A percentile compares a stretch with the other conserved stretches of the same genome.
phyloP scores from a whole-genome alignment of 35 echinoderm and acorn worm species.

The Patiria miniata region DNA sequence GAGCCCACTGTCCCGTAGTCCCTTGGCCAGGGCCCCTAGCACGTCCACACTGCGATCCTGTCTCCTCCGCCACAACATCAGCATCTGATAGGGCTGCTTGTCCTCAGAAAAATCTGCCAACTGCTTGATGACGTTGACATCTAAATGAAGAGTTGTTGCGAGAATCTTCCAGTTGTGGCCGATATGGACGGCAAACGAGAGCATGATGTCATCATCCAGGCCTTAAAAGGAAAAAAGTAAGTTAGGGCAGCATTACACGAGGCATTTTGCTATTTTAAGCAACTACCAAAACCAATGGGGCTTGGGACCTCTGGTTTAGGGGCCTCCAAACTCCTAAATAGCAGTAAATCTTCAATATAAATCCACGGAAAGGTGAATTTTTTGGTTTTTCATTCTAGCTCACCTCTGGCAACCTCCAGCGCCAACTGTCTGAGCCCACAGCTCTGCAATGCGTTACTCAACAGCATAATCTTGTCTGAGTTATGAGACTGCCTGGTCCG shows the following conservation, averaged over 20 bases:
- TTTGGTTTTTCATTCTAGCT: background rate
- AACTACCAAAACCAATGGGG: no score
- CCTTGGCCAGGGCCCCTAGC: conserved; percentile 15
- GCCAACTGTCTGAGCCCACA: conserved; percentile 20
- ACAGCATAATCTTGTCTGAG: conserved; percentile 17
- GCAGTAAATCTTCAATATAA: no score
- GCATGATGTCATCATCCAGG: conserved; percentile 23
- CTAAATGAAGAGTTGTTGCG: background rate
- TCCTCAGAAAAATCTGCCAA: background rate
- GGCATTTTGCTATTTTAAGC: background rate
- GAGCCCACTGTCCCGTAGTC: background rate
- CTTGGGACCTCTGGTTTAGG: no score
- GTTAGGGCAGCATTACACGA: background rate
- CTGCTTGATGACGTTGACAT: background rate
- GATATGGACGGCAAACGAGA: background rate
- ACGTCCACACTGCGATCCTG: conserved; percentile 10
- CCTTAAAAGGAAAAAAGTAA: background rate
- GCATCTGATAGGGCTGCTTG: conserved; percentile 27
- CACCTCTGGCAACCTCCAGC: conserved; percentile 3
- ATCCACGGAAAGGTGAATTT: no score
- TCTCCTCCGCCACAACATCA: conserved; percentile 26
- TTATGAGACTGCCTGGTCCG: background rate
- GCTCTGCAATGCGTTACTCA: background rate
- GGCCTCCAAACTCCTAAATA: no score
- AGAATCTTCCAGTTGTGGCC: background rate